Percentiles rank a stretch among this genome's conserved stretches.
phyloP scores from a whole-genome alignment of 2,888 invertebrate genomes.

The Apamea sordens region DNA sequence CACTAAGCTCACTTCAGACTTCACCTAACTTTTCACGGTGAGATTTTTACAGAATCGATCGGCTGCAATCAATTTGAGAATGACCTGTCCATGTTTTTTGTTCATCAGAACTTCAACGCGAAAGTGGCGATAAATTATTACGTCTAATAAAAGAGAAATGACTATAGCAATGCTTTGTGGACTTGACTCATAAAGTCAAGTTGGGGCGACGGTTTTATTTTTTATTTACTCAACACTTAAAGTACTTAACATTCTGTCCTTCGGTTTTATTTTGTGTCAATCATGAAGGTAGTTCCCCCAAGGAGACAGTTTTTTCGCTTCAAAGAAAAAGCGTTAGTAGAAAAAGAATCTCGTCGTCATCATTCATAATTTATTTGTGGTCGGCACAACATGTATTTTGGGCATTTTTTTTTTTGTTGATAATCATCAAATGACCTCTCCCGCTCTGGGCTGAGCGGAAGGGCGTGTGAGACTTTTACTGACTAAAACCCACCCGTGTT shows the following conservation, averaged over 20 bases:
- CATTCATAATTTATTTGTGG: background rate
- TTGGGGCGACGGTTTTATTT: background rate
- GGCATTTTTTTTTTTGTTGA: too few relatives aligned
- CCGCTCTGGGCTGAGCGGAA: too few relatives aligned
- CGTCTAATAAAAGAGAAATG: background rate
- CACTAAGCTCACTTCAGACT: too few relatives aligned
- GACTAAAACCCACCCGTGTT: too few relatives aligned
- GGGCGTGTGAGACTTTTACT: too few relatives aligned
- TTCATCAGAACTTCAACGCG: background rate
- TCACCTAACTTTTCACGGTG: too few relatives aligned
- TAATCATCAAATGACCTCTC: too few relatives aligned
- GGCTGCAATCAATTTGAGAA: too few relatives aligned
- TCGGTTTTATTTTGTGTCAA: slow-evolving; percentile 15
- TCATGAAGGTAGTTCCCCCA: background rate
- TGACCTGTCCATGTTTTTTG: background rate
- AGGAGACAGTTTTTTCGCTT: background rate
- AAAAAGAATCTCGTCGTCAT: background rate
- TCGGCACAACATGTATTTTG: background rate
- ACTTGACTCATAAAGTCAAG: background rate
- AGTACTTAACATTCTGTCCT: slow-evolving; percentile 12
- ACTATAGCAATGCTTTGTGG: background rate
- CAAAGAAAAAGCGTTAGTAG: too few relatives aligned
- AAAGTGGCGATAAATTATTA: slow-evolving; percentile 10
- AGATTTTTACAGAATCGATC: too few relatives aligned
- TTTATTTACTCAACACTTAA: slow-evolving; percentile 22